Base-by-base conservation (phyloP, 2,113 vertebrate genomes). In the Zeus faber region DNA sequence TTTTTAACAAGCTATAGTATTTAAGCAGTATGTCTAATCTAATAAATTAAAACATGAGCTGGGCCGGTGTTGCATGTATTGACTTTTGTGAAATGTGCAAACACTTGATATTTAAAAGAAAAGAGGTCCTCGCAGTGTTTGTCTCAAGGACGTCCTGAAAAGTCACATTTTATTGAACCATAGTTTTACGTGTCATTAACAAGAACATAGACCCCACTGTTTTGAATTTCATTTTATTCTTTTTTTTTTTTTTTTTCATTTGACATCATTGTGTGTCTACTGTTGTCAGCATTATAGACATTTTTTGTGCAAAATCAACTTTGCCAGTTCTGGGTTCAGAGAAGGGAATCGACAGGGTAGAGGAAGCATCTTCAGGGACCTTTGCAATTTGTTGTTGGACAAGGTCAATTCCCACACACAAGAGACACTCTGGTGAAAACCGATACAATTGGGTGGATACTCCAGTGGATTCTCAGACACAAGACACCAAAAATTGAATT, bases 101-200 rank as follows among this genome's bases (percentile, higher is more conserved):
- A n/a, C n/a, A n/a, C n/a, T n/a, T n/a, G n/a, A n/a, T n/a, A n/a
- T n/a, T n/a, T n/a, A n/a, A n/a, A 40, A n/a, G 37, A 0, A 40
- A 16, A 40, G 43, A 45, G 4, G 20, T 2, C 8, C 10, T 43
- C n/a, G n/a, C n/a, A 47, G 45, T 13, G 50, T 55, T 16, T 11
- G 16, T 61, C 22, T 61, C 31, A 21, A 64, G 51, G 59, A 76
- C 60, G 56, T 79, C 74, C 67, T 74, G 68, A 75, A 81, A 69
- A 66, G 69, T 72, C 54, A 70, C 59, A 72, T 78, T 81, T 87
- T 76, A 82, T 85, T 82, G 67, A 63, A 67, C 61, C 63, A 22
- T 67, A 53, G 37, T 31, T 66, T 53, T 65, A 74, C 50, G 67
- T 65, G 31, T 51, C 48, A 46, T 37, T 61, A 41, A 58, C 5